phyloP scores from a whole-genome alignment of 2,888 invertebrate genomes.

The Drosophila histrio region DNA sequence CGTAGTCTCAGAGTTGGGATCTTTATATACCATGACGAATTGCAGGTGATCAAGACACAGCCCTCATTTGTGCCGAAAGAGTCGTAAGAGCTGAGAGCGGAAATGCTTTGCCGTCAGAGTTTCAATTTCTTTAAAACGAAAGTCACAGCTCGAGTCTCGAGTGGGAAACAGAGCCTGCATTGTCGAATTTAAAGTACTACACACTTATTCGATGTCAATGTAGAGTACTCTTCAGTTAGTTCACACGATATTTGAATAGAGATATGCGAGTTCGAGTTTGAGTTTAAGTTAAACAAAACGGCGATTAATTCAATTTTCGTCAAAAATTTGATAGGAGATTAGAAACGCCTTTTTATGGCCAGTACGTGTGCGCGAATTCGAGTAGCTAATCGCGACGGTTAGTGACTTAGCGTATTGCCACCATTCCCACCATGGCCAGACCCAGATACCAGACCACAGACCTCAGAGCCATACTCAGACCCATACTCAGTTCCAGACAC shows the following conservation, averaged over 20 bases:
- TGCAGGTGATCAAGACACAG: conserved; percentile 44
- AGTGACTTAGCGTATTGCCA: conserved; percentile 34
- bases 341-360: conserved; percentile 71
- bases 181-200: conserved; percentile 29
- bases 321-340: conserved; percentile 69
- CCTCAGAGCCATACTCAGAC: background rate
- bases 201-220: conserved; percentile 5
- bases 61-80: conserved; percentile 44
- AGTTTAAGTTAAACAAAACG: conserved; percentile 20
- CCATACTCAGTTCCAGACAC: background rate
- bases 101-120: conserved; percentile 57
- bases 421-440: conserved; percentile 51
- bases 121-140: conserved; percentile 61
- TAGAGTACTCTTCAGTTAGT: conserved; percentile 24
- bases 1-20: conserved; percentile 15
- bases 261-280: conserved; percentile 44
- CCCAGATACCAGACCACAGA: conserved; percentile 20
- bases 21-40: conserved; percentile 69
- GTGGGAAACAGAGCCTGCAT: conserved; percentile 53
- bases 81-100: conserved; percentile 48
- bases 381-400: conserved; percentile 73
- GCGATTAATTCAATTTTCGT: conserved; percentile 71
- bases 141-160: conserved; percentile 35
- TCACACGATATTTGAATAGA: conserved; percentile 73
- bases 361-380: conserved; percentile 78